phyloP scores from a whole-genome alignment of 2,797 vertebrate genomes.

The Erethizon dorsatum region DNA sequence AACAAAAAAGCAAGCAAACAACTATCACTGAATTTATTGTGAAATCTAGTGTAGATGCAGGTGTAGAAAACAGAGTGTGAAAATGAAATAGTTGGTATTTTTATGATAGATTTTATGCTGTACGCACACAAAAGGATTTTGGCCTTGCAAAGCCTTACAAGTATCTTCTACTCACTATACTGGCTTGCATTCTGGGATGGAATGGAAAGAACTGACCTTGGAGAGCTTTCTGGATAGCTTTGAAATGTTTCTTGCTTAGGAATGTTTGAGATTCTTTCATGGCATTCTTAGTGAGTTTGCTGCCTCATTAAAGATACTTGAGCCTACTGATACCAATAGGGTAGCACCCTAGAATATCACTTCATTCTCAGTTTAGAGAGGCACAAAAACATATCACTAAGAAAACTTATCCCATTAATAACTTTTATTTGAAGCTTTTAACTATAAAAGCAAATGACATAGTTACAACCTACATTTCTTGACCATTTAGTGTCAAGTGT shows the following conservation, averaged over 20 bases:
- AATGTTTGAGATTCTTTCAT: slow-evolving; percentile 60
- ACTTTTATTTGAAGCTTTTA: slow-evolving; percentile 39
- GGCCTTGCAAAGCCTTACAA: background rate
- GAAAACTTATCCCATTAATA: background rate
- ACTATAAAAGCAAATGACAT: slow-evolving; percentile 10
- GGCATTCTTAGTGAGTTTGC: slow-evolving; percentile 47
- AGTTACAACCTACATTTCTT: slow-evolving; percentile 25
- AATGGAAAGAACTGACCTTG: slow-evolving; percentile 20
- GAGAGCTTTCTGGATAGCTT: slow-evolving; percentile 42
- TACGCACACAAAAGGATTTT: background rate
- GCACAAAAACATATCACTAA: background rate
- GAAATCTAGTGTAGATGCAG: background rate
- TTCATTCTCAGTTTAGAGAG: background rate
- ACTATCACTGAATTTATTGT: background rate
- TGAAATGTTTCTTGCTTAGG: slow-evolving; percentile 53
- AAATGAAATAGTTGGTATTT: background rate
- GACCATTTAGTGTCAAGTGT: background rate
- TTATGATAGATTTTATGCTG: background rate
- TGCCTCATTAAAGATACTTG: slow-evolving; percentile 51
- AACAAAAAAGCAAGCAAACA: background rate
- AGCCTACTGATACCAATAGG: background rate
- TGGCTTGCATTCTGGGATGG: background rate
- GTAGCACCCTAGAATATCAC: slow-evolving; percentile 30
- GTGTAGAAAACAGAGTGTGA: background rate
- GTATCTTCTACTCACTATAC: background rate